A percentile compares a stretch with the other conserved stretches of the same genome.
Conservation (phyloP, 2,888 invertebrate species). For the Drosophila suboccidentalis region DNA sequence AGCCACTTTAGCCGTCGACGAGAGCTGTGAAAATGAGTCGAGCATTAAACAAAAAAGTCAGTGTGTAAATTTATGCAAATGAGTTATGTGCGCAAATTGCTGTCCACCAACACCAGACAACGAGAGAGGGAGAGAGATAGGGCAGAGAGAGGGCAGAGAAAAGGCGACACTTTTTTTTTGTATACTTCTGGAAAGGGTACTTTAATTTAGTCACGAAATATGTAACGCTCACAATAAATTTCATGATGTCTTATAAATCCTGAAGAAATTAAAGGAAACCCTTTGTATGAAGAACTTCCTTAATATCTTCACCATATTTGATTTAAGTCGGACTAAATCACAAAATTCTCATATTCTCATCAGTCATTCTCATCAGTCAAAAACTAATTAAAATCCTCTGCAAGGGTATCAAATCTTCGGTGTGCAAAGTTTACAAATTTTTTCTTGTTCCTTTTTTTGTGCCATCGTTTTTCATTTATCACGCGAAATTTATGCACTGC, state of each 20-base stretch:
- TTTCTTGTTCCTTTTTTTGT: slow-evolving; percentile 13
- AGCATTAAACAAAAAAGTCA: slow-evolving; percentile 54
- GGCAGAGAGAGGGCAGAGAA: not conserved
- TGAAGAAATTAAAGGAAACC: not conserved
- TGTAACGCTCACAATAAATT: not conserved
- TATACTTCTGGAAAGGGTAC: not conserved
- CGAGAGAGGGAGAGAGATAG: slow-evolving; percentile 7
- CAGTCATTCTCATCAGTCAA: too few species aligned
- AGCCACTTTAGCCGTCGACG: slow-evolving; percentile 92
- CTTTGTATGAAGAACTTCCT: not conserved
- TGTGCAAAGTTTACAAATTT: not conserved
- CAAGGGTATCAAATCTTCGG: not conserved
- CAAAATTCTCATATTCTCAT: not conserved
- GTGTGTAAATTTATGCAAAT: slow-evolving; percentile 81
- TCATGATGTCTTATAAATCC: too few species aligned
- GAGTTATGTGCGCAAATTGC: slow-evolving; percentile 80
- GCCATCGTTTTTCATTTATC: slow-evolving; percentile 74
- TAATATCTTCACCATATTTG: not conserved
- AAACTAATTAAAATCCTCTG: too few species aligned
- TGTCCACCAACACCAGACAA: slow-evolving; percentile 54
- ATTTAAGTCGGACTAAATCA: not conserved
- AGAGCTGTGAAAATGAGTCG: slow-evolving; percentile 87
- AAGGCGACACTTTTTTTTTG: slow-evolving; percentile 61
- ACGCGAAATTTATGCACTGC: slow-evolving; percentile 72
- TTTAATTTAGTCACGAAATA: not conserved